Evolutionary conservation across 1,140 invertebrate species (phyloP).

Genomic region (Drosophila elegans): DNA sequence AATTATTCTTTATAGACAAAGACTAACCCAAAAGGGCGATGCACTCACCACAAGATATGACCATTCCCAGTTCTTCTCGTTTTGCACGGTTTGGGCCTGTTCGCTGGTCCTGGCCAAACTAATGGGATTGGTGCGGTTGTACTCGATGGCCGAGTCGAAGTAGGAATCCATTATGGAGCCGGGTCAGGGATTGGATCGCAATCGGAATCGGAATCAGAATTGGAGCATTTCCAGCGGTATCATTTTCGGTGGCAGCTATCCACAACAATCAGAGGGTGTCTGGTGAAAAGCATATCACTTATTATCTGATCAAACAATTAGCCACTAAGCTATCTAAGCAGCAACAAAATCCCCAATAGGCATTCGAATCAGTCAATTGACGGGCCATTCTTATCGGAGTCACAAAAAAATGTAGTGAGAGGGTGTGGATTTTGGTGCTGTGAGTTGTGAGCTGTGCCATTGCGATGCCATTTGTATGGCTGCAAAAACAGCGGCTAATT

Average conservation of each 20-base stretch:
- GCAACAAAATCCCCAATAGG: constrained; percentile 26
- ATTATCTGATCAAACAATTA: constrained; percentile 67
- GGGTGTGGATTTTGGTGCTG: too few relatives aligned
- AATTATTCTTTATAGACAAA: not conserved
- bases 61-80: constrained; percentile 87
- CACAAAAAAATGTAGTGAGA: not conserved
- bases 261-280: constrained; percentile 19
- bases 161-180: constrained; percentile 62
- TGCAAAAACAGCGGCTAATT: constrained; percentile 67
- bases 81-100: constrained; percentile 52
- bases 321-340: constrained; percentile 6
- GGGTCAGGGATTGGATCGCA: not conserved
- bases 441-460: too few relatives aligned
- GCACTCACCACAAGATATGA: constrained; percentile 86
- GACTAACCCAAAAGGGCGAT: not conserved
- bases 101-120: constrained; percentile 35
- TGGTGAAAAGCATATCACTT: not conserved
- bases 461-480: constrained; percentile 19
- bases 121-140: constrained; percentile 55
- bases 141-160: constrained; percentile 68
- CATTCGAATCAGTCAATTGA: constrained; percentile 38
- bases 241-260: constrained; percentile 49
- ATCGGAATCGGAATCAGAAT: not conserved
- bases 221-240: constrained; percentile 12
- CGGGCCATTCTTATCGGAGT: constrained; percentile 21